These are phyloP conservation scores for Galleria mellonella DNA, from an alignment of 1,140 invertebrate genomes.

Conservation along the genomic window DNA sequence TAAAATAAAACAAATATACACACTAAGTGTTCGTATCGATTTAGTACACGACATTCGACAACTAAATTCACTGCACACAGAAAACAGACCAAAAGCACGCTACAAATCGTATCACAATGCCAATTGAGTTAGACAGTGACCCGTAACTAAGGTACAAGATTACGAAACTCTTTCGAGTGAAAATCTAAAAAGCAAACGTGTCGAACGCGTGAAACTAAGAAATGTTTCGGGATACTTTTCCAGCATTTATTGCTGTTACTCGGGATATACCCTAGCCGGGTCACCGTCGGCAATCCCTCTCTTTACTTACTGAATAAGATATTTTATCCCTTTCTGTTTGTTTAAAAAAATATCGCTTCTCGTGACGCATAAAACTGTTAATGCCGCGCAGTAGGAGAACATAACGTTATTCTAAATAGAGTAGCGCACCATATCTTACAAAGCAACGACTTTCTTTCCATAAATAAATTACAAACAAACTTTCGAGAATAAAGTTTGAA, in stretches of 20 bases:
- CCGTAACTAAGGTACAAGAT: slow-evolving; percentile 22
- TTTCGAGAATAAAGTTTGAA: no score
- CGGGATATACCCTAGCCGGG: neutral
- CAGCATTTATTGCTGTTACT: slow-evolving; percentile 6
- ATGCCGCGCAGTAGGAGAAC: neutral
- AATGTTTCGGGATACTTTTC: slow-evolving; percentile 1
- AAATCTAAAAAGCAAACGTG: slow-evolving; percentile 10
- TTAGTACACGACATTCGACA: neutral
- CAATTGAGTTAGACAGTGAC: slow-evolving; percentile 19
- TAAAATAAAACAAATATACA: slow-evolving; percentile 26
- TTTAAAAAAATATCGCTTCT: slow-evolving; percentile 5
- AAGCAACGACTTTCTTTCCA: no score
- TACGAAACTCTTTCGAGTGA: neutral
- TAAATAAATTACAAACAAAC: no score
- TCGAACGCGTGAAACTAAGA: slow-evolving; percentile 3
- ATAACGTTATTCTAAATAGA: no score
- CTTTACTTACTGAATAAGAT: slow-evolving; percentile 10
- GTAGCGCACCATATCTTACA: no score
- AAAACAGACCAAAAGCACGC: slow-evolving; percentile 6
- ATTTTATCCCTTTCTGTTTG: slow-evolving; percentile 11
- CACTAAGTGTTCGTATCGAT: slow-evolving; percentile 9
- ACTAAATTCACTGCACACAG: neutral
- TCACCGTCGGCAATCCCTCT: slow-evolving; percentile 3
- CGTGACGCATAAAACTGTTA: slow-evolving; percentile 4
- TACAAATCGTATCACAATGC: slow-evolving; percentile 17